Evolutionary conservation across 2,113 vertebrate genomes (phyloP).

Genomic region (Alces alces): DNA sequence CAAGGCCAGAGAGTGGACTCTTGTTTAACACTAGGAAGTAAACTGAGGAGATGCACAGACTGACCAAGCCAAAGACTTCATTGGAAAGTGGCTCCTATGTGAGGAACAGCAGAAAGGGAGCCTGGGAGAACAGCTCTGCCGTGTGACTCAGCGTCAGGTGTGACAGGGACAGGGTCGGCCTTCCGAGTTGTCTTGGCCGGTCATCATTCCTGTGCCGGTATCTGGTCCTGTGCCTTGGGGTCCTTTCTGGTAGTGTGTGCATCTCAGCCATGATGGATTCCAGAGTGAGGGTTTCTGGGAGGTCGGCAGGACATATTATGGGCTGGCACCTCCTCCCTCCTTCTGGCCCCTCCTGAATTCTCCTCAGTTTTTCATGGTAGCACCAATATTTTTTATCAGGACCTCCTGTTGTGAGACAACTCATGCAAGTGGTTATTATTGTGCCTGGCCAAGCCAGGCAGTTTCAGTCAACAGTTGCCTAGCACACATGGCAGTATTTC

Average conservation of each 20-base stretch:
- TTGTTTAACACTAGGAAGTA: neutral
- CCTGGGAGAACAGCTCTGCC: neutral
- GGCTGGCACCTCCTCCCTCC: neutral
- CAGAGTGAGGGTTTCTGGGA: neutral
- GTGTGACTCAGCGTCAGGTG: accelerated
- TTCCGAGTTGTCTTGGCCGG: neutral
- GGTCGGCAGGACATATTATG: neutral
- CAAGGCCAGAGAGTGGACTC: neutral
- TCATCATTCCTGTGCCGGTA: neutral
- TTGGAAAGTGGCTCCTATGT: neutral
- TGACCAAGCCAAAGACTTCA: neutral
- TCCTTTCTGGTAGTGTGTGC: neutral
- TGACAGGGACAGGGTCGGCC: neutral
- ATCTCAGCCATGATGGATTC: neutral
- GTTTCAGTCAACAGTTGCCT: neutral
- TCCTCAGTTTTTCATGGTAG: neutral
- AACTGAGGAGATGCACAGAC: neutral
- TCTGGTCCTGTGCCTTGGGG: neutral
- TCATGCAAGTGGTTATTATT: neutral
- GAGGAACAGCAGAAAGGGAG: neutral
- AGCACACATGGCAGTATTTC: neutral
- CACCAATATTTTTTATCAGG: neutral
- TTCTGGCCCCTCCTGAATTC: neutral
- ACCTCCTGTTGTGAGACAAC: neutral
- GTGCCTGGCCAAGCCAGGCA: neutral